Conservation (phyloP, 1,140 invertebrate genomes). For the Steinernema feltiae region DNA sequence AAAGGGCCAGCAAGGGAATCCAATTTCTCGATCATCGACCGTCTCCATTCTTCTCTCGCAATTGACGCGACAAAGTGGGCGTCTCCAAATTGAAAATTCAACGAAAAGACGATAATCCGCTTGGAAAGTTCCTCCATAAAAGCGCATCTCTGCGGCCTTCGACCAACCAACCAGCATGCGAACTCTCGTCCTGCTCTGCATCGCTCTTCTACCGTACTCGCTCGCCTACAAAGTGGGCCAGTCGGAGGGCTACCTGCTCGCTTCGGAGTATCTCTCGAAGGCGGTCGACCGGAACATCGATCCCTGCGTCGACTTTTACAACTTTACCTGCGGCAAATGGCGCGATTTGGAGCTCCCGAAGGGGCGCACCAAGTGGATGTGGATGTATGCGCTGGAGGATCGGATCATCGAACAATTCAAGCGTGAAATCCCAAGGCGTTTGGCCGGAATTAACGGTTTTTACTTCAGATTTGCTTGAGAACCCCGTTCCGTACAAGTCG, state of each 20-base stretch:
- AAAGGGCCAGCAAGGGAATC: no score
- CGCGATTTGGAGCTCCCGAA: conserved; percentile 64
- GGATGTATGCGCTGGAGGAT: background rate
- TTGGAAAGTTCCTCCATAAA: no score
- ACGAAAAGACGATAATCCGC: no score
- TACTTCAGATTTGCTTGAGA: conserved; percentile 33
- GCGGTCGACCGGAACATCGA: conserved; percentile 72
- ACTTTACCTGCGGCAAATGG: conserved; percentile 90
- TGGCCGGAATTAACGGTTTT: background rate
- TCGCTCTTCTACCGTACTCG: background rate
- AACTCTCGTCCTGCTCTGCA: background rate
- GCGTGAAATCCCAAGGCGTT: background rate
- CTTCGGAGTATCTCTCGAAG: conserved; percentile 4
- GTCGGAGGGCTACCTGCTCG: background rate
- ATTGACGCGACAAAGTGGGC: no score
- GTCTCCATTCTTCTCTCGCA: no score
- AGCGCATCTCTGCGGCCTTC: no score
- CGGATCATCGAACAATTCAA: background rate
- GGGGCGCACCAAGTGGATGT: background rate
- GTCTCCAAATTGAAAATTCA: no score
- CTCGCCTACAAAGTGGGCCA: background rate
- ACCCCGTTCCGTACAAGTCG: conserved; percentile 2
- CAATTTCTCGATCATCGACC: no score
- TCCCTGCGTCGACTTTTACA: conserved; percentile 89
- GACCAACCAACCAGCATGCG: no score